Conservation (phyloP, 2,113 vertebrate genomes). For the Furnarius figulus region DNA sequence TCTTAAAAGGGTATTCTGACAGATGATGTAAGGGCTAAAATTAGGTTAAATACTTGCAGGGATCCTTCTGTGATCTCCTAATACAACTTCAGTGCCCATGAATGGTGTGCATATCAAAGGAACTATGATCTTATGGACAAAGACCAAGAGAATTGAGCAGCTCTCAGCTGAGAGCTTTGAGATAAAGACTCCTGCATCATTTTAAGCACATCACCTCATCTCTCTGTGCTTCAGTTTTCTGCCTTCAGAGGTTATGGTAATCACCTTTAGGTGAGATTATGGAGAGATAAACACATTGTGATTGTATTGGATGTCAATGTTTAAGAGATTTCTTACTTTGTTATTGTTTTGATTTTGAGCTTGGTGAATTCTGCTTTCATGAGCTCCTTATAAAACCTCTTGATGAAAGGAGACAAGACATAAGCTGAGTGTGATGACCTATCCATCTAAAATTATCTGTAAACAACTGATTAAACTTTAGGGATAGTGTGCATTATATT, state of each 20-base stretch:
- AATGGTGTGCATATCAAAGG: neutral
- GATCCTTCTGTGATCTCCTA: neutral
- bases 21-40: neutral
- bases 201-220: neutral
- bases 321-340: neutral
- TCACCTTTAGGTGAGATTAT: neutral
- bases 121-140: neutral
- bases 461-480: neutral
- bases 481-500: neutral
- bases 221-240: neutral
- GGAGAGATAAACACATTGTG: neutral
- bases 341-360: neutral
- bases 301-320: neutral
- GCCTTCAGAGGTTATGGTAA: neutral
- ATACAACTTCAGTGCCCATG: neutral
- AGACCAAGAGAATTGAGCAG: neutral
- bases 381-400: neutral
- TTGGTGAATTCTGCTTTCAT: rapidly evolving
- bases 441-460: neutral
- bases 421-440: neutral
- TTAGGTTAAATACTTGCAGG: neutral
- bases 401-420: neutral
- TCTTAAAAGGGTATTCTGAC: constrained; percentile 4
- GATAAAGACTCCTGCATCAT: neutral
- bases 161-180: neutral